Base-by-base conservation (phyloP, 2,888 invertebrate species). In the Drosophila tanythrix region DNA sequence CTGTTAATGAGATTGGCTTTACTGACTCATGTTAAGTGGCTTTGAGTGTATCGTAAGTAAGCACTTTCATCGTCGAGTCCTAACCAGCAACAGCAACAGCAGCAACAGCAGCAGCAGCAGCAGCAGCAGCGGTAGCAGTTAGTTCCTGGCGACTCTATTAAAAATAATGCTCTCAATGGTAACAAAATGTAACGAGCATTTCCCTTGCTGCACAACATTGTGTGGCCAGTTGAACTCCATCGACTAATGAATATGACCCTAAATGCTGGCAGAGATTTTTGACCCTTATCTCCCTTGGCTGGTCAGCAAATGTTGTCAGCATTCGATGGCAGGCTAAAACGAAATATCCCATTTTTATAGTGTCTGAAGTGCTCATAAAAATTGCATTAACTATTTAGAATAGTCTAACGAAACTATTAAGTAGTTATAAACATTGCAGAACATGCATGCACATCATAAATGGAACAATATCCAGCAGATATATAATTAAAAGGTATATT, bases 1-100 rank as follows among this genome's bases (percentile, higher is more conserved):
- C 90, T 83, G 89, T 87, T 87, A 87, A 87, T 87, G 90, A 90
- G 87, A 87, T 87, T 87, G 87, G 90, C 87, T 89, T 86, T 83
- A 81, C 89, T 78, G 89, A 86, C 87, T 87, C 87, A 86, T 83
- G 87, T 87, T 87, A 87, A 87, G 90, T 87, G 90, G 89, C 87
- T 90, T 90, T 78, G 81, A 86, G 87, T 88, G 87, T 89, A 86
- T 90, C 76, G 83, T 81, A 83, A 88, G 90, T 90, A 90, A 87
- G 87, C 81, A 83, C 90, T 83, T 86, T 74, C 40, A 38, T 56
- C 56, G 56, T 27, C 27, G 6, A 35, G 53, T 25, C 35, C 55
- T 10, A 27, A 27, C 38, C 57, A n/a, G 29, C 21, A 21, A 21
- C 21, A 21, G 21, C 21, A 21, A 21, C 40, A 21, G 57, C 60